Base-by-base conservation (phyloP, 2,797 vertebrate species). In the Mergus octosetaceus region DNA sequence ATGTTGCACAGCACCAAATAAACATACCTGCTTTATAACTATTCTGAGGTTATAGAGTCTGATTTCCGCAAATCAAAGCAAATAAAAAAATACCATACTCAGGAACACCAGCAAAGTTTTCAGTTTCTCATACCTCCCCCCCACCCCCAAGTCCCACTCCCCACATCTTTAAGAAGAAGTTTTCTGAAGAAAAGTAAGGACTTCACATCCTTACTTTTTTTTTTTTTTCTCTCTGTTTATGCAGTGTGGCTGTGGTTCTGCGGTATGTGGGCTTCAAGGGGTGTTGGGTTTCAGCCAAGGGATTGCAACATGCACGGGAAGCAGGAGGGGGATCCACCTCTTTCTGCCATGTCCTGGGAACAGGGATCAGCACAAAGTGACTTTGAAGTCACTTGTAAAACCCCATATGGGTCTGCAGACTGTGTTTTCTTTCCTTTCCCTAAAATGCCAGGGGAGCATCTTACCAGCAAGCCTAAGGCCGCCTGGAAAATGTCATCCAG, bases 401-500 rank as follows among this genome's bases (percentile, higher is more conserved):
- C 10, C 17, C 14, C 20, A 10, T 30, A 53, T 2, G 4, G 39
- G 43, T 43, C 90, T 49, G n/a, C 58, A 78, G 51, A 39, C 60
- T 4, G 0, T 19, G 30, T 74, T 91, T 70, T 73, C 22, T 80
- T 72, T 39, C 77, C 32, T 81, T 56, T 70, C 15, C 62, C 66
- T 66, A 75, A 8, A 61, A 84, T 79, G 68, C 64, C 81, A 80
- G 38, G 28, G 58, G 43, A 88, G 77, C 2, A 47, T 57, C 77
- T 92, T 12, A 0, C 76, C 73, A 82, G 16, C 27, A 54, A 94
- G 64, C 36, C 22, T 13, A 51, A 92, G 62, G 72, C 66, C 36
- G 15, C 85, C 84, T 95, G 81, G 84, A 93, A 96, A 94, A 94
- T 60, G 83, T 89, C 60, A 82, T 36, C 74, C 18, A 4, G 47